phyloP scores from a whole-genome alignment of 1,140 invertebrate species.

The Caenorhabditis tropicalis region DNA sequence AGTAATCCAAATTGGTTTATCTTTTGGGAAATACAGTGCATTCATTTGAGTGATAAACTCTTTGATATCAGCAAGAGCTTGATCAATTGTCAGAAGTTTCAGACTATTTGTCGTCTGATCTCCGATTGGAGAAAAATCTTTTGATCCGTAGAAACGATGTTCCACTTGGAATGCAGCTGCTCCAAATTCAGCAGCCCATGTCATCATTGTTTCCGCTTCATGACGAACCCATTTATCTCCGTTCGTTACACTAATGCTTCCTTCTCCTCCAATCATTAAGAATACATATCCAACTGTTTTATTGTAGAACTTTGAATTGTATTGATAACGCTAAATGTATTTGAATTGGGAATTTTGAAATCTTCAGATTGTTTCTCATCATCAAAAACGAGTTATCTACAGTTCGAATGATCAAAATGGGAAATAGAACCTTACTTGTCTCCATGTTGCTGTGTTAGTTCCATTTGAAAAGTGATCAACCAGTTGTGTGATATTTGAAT shows the following conservation, averaged over 20 bases:
- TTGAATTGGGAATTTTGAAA: background rate
- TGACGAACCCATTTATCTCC: constrained; percentile 51
- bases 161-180: constrained; percentile 53
- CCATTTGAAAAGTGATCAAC: background rate
- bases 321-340: constrained; percentile 52
- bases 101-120: constrained; percentile 47
- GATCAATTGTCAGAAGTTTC: constrained; percentile 44
- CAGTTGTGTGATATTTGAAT: background rate
- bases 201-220: constrained; percentile 48
- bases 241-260: background rate
- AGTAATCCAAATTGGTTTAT: constrained; percentile 78
- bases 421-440: background rate
- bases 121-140: constrained; percentile 39
- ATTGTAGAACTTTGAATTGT: constrained; percentile 54
- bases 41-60: constrained; percentile 57
- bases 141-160: constrained; percentile 51
- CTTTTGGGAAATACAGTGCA: constrained; percentile 28
- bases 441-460: background rate
- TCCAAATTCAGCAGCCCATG: constrained; percentile 49
- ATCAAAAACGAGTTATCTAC: no score
- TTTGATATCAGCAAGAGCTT: constrained; percentile 51
- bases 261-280: constrained; percentile 58
- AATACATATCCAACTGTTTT: constrained; percentile 46
- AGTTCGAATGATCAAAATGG: no score
- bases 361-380: background rate